Evolutionary conservation across 2,888 invertebrate species (phyloP).

Genomic region (Drosophila robusta): DNA sequence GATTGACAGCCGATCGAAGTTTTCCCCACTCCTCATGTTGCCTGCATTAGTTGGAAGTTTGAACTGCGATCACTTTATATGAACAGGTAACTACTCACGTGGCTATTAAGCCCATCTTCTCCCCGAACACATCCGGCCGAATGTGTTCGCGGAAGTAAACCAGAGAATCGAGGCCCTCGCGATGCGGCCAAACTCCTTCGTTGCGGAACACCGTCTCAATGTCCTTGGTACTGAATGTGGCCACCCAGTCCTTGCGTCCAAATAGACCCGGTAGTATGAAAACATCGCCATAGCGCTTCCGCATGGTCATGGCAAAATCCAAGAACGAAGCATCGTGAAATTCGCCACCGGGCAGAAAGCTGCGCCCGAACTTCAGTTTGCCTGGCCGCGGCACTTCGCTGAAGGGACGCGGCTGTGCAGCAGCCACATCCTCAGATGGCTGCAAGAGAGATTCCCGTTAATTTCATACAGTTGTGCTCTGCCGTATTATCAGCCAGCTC

Average conservation of each 20-base stretch:
- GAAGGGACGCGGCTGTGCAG: constrained; percentile 28
- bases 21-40: constrained; percentile 87
- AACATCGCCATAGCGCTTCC: constrained; percentile 69
- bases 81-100: constrained; percentile 34
- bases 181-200: constrained; percentile 85
- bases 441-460: neutral
- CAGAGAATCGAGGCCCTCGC: constrained; percentile 83
- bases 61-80: accelerated
- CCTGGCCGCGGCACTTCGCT: constrained; percentile 55
- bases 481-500: constrained; percentile 8
- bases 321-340: constrained; percentile 43
- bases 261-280: constrained; percentile 83
- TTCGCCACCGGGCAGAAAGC: constrained; percentile 64
- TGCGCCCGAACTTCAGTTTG: constrained; percentile 48
- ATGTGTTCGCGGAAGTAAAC: constrained; percentile 70
- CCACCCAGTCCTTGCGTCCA: constrained; percentile 76
- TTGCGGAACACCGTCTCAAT: constrained; percentile 85
- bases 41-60: constrained; percentile 68
- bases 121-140: constrained; percentile 54
- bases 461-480: neutral
- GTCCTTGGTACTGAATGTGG: constrained; percentile 86
- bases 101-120: constrained; percentile 43
- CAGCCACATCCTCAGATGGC: constrained; percentile 15
- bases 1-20: constrained; percentile 86
- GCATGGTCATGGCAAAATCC: constrained; percentile 45